Conservation (phyloP, 1,140 invertebrate genomes). For the Maconellicoccus hirsutus region DNA sequence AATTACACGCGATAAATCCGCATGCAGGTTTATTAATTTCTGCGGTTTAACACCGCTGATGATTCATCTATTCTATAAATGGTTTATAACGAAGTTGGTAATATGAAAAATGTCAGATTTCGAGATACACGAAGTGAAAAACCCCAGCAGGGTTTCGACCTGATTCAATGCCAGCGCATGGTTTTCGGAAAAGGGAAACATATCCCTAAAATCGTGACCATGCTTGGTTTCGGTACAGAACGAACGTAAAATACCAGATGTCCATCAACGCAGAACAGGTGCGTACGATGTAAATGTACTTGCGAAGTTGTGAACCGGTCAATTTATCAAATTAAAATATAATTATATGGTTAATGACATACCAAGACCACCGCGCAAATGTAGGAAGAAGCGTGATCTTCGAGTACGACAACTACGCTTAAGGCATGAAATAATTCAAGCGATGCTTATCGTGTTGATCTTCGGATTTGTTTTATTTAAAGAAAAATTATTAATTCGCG, state of each 20-base stretch:
- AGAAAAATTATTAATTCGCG: neutral
- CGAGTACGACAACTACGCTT: neutral
- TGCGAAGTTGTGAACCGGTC: neutral
- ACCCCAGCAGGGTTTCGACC: neutral
- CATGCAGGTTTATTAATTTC: too few relatives aligned
- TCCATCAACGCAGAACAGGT: neutral
- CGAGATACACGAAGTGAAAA: too few relatives aligned
- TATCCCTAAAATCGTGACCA: too few relatives aligned
- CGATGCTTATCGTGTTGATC: neutral
- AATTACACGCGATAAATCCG: too few relatives aligned
- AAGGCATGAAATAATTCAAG: neutral
- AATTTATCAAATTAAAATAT: conserved; percentile 1
- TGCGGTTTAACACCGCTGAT: too few relatives aligned
- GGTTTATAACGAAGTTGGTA: too few relatives aligned
- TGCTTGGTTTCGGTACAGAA: too few relatives aligned
- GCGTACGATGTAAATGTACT: neutral
- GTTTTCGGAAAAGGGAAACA: too few relatives aligned
- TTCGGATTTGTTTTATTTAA: neutral
- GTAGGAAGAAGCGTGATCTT: neutral
- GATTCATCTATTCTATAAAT: too few relatives aligned
- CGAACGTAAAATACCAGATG: neutral
- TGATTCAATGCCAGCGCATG: neutral
- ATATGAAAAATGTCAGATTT: too few relatives aligned
- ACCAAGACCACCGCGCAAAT: neutral
- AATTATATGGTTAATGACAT: conserved; percentile 9